Conservation (phyloP, 2,888 invertebrate genomes). For the Trichopoda pennipes region DNA sequence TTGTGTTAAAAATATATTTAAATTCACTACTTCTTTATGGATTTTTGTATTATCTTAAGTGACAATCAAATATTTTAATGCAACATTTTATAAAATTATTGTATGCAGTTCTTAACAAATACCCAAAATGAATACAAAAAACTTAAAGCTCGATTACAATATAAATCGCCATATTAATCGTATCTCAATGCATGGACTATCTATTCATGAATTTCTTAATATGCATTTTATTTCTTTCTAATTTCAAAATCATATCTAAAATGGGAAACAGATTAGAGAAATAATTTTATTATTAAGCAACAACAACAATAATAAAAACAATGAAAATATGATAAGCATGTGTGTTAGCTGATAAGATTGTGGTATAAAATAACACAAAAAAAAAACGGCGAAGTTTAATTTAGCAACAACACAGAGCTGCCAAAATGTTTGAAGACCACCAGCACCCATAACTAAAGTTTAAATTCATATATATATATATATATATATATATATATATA, state of each 20-base stretch:
- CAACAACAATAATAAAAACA: slow-evolving; percentile 18
- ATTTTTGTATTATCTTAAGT: slow-evolving; percentile 73
- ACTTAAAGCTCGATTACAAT: slow-evolving; percentile 4
- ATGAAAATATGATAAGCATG: slow-evolving; percentile 39
- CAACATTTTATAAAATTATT: slow-evolving; percentile 62
- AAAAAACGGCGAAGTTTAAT: slow-evolving; percentile 53
- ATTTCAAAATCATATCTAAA: slow-evolving; percentile 30
- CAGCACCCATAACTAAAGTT: slow-evolving; percentile 19
- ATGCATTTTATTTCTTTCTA: slow-evolving; percentile 51
- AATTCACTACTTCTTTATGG: slow-evolving; percentile 52
- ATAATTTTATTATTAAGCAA: slow-evolving; percentile 34
- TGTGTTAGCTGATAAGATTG: slow-evolving; percentile 59
- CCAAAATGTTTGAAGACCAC: slow-evolving; percentile 54
- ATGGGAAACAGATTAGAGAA: slow-evolving; percentile 24
- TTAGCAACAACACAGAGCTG: slow-evolving; percentile 40
- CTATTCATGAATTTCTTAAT: slow-evolving; percentile 25
- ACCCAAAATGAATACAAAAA: slow-evolving; percentile 8
- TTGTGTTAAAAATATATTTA: slow-evolving; percentile 42
- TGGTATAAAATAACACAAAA: slow-evolving; percentile 2
- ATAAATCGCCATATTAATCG: slow-evolving; percentile 34
- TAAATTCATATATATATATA: background rate
- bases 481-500: background rate
- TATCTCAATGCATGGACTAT: slow-evolving; percentile 16
- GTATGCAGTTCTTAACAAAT: slow-evolving; percentile 29
- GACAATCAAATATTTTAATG: slow-evolving; percentile 76